These are phyloP conservation scores for Tiliacea citrago DNA, from an alignment of 2,888 invertebrate genomes.

Conservation along the genomic window DNA sequence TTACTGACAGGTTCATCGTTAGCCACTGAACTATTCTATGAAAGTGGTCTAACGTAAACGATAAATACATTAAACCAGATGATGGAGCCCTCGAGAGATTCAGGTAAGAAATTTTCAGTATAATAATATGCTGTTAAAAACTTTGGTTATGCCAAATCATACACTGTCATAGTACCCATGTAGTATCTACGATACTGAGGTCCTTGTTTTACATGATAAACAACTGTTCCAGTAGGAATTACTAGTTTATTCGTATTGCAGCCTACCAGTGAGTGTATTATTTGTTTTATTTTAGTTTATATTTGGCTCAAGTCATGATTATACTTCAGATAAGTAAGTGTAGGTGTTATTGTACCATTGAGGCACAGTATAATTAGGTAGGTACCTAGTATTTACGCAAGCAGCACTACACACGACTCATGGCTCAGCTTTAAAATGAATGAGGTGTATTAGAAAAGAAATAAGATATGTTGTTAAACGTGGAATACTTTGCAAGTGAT, in stretches of 20 bases:
- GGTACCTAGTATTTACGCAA: constrained; percentile 17
- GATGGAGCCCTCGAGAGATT: constrained; percentile 90
- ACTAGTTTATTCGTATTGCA: constrained; percentile 6
- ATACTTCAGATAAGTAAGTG: constrained; percentile 23
- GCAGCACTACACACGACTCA: constrained; percentile 1
- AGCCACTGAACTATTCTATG: constrained; percentile 87
- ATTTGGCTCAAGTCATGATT: constrained; percentile 32
- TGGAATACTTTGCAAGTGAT: not conserved
- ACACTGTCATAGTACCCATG: constrained; percentile 4
- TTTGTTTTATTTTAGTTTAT: constrained; percentile 22
- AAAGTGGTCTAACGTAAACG: constrained; percentile 84
- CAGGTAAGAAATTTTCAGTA: constrained; percentile 79
- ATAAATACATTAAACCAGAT: constrained; percentile 79
- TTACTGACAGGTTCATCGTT: constrained; percentile 90
- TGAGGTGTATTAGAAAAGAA: not conserved
- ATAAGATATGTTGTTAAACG: not conserved
- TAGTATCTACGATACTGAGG: constrained; percentile 13
- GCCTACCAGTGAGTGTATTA: constrained; percentile 3
- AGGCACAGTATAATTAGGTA: constrained; percentile 9
- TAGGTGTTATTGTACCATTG: constrained; percentile 28
- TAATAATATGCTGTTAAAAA: constrained; percentile 16
- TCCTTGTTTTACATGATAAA: constrained; percentile 61
- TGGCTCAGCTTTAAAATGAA: constrained; percentile 1
- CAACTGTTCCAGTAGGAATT: constrained; percentile 50
- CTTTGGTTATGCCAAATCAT: constrained; percentile 38